These are phyloP conservation scores for Phrynosoma platyrhinos DNA, from an alignment of 2,113 vertebrate species.

Conservation along the genomic window DNA sequence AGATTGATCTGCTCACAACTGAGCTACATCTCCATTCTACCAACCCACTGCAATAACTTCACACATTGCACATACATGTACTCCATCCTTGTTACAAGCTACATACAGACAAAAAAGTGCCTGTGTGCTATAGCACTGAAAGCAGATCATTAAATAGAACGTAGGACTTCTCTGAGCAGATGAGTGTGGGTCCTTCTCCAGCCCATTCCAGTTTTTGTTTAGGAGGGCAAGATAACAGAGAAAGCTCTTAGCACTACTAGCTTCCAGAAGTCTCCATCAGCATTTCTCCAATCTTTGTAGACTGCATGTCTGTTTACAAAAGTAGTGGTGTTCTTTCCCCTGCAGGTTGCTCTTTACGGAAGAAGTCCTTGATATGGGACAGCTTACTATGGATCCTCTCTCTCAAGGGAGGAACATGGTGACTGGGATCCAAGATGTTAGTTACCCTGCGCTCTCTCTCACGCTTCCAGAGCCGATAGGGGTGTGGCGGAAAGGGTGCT, in stretches of 20 bases:
- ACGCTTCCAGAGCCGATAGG: constrained; percentile 90
- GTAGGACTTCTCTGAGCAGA: constrained; percentile 29
- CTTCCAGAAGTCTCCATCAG: not conserved
- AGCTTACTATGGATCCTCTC: constrained; percentile 81
- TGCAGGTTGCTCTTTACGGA: constrained; percentile 73
- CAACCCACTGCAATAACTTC: not conserved
- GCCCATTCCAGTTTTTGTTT: not conserved
- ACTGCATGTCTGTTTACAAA: constrained; percentile 71
- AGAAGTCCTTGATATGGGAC: constrained; percentile 73
- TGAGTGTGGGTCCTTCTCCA: constrained; percentile 8
- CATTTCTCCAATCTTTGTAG: not conserved
- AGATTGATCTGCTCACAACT: not conserved
- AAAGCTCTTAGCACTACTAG: not conserved
- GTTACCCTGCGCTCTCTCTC: constrained; percentile 91
- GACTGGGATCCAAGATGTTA: constrained; percentile 93
- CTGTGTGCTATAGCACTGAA: not conserved
- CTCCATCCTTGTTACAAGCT: not conserved
- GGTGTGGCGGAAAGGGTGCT: constrained; percentile 89
- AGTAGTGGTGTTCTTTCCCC: constrained; percentile 93
- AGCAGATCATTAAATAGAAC: not conserved
- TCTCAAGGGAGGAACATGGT: constrained; percentile 87
- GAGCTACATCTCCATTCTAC: not conserved
- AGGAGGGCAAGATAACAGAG: constrained; percentile 36
- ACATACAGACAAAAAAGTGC: constrained; percentile 44
- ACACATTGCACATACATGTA: constrained; percentile 9